Percentiles rank a stretch among this genome's conserved stretches.
Conservation (phyloP, 2,888 invertebrate genomes). For the Pherbina coryleti region DNA sequence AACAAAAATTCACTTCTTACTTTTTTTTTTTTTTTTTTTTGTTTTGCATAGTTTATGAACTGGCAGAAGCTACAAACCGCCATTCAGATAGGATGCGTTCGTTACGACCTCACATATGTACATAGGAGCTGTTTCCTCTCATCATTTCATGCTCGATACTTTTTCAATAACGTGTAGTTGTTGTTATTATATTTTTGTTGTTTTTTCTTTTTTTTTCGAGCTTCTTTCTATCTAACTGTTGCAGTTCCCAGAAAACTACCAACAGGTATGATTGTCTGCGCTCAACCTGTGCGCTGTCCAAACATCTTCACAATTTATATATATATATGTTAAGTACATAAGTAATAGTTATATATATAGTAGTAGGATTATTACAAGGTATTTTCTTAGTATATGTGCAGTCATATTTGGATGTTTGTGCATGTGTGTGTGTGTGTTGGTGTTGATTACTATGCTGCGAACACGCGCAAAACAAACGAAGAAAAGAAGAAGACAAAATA, state of each 20-base stretch:
- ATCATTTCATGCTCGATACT: slow-evolving; percentile 23
- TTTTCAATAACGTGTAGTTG: slow-evolving; percentile 14
- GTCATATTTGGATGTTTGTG: background rate
- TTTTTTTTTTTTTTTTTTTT: background rate
- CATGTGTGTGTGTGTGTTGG: background rate
- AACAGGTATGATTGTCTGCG: slow-evolving; percentile 16
- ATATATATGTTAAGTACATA: background rate
- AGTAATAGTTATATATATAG: background rate
- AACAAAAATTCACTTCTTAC: background rate
- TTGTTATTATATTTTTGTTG: background rate
- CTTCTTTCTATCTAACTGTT: background rate
- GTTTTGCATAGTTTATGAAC: background rate
- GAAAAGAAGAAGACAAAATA: background rate
- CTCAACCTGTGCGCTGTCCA: background rate
- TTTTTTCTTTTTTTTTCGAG: background rate
- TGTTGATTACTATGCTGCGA: background rate
- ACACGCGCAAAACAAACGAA: background rate
- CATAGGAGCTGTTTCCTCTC: background rate
- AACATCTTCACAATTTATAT: background rate
- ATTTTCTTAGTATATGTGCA: background rate
- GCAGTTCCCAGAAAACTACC: background rate
- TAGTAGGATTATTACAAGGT: background rate
- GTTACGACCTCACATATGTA: slow-evolving; percentile 2
- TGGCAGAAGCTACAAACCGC: background rate
- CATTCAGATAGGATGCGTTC: slow-evolving; percentile 7